Conservation (phyloP, 1,140 invertebrate genomes). For the Acromyrmex heyeri region DNA sequence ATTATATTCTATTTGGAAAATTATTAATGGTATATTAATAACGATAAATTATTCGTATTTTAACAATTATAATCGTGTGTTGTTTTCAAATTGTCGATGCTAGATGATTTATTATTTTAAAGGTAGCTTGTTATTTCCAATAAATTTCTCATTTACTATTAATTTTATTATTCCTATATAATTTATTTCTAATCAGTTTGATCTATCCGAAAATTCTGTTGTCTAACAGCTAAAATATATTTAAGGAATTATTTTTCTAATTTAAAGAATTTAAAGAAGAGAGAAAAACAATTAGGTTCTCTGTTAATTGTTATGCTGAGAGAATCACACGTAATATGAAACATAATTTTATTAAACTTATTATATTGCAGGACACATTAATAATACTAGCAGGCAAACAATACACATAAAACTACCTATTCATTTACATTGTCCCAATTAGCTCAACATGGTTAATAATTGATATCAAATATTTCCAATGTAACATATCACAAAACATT, state of each 20-base stretch:
- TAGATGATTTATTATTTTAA: conserved; percentile 17
- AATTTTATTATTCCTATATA: conserved; percentile 1
- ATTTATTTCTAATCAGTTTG: conserved; percentile 12
- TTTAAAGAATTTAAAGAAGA: not conserved
- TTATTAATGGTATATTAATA: not conserved
- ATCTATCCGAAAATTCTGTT: not conserved
- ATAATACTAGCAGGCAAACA: conserved; percentile 32
- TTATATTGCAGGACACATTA: not conserved
- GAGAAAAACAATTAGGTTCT: not conserved
- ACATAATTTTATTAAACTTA: conserved; percentile 49
- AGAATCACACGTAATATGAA: not conserved
- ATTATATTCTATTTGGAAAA: not conserved
- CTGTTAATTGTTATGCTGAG: not conserved
- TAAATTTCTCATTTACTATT: conserved; percentile 1
- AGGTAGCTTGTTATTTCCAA: not conserved
- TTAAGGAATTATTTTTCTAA: not conserved
- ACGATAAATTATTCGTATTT: conserved; percentile 32
- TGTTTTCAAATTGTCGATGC: conserved; percentile 1
- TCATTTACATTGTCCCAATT: conserved; percentile 46
- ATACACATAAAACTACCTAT: not conserved
- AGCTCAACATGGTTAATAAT: conserved; percentile 34
- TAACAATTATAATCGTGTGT: not conserved
- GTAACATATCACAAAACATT: conserved; percentile 16
- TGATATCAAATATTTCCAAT: conserved; percentile 27
- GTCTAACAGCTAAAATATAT: not conserved